phyloP scores from a whole-genome alignment of 1,140 invertebrate species.

The Littorina saxatilis region DNA sequence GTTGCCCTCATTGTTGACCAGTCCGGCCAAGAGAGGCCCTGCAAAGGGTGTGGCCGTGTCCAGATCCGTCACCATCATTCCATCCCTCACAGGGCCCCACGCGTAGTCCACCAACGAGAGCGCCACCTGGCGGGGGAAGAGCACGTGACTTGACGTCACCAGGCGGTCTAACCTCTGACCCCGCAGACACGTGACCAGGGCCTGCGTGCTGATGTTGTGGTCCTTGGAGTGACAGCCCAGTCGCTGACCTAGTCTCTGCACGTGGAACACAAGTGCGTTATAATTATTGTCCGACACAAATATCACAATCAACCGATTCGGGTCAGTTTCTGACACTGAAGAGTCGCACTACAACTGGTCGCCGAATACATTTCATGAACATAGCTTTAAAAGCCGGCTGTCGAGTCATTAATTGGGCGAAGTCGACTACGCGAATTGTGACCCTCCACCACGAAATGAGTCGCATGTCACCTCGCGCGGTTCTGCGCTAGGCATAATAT shows the following conservation, averaged over 20 bases:
- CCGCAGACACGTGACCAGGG: not conserved
- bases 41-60: not conserved
- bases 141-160: not conserved
- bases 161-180: not conserved
- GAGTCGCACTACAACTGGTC: too few species aligned
- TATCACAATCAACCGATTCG: too few species aligned
- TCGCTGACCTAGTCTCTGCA: not conserved
- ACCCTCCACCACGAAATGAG: too few species aligned
- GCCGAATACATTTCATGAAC: too few species aligned
- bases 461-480: too few species aligned
- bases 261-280: not conserved
- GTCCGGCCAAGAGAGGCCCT: conserved; percentile 26
- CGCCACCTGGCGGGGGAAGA: not conserved
- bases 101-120: conserved; percentile 24
- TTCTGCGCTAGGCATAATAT: too few species aligned
- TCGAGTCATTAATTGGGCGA: too few species aligned
- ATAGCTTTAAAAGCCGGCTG: too few species aligned
- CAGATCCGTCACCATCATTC: not conserved
- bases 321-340: too few species aligned
- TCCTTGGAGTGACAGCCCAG: not conserved
- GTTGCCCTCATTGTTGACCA: conserved; percentile 34
- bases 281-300: too few species aligned
- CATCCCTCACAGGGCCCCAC: conserved; percentile 27
- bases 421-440: too few species aligned
- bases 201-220: not conserved